Evolutionary conservation across 2,797 vertebrate genomes (phyloP), one percentile per base, ranked within the genome.

Genomic region (Anolis apletophallus): DNA sequence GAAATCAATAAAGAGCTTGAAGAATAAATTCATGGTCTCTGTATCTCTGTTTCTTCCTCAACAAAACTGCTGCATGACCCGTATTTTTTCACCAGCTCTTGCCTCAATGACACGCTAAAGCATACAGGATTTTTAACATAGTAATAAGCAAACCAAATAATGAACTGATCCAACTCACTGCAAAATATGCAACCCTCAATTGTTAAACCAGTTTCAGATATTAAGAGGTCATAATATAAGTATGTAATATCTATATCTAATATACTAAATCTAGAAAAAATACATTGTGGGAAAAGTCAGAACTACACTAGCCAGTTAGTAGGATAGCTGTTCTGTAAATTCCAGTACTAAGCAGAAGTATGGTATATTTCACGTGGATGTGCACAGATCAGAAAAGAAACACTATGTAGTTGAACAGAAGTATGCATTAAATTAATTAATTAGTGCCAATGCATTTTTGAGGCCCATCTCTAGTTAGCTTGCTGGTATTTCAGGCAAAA

Each of bases 1-100:
- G 91, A 97, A 97, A 96, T 97, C 96, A 97, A 96, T 92, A 93
- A 92, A 94, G n/a, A n/a, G n/a, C n/a, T n/a, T n/a, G n/a, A n/a
- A n/a, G 83, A 68, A 54, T 90, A 89, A 78, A 75, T 71, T 85
- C n/a, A 69, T 57, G 80, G 76, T 69, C 64, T 46, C 92, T 94
- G 92, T 93, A 85, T 87, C 94, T 88, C 92, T 26, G 26, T 88
- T 91, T 94, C 92, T 91, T 88, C 57, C 71, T 36, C 69, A 17
- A 21, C 32, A 59, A 71, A 90, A 87, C 89, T 88, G 91, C 91
- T 91, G 83, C 91, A 94, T 92, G 94, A 95, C 94, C 95, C 94
- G 96, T 95, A 95, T 40, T 40, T 40, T 40, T 40, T 40, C 40
- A 40, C 40, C 40, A 40, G 40, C 40, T 40, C 40, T 40, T 40